Conservation (phyloP, 2,888 invertebrate genomes). For the Odontomyia ornata region DNA sequence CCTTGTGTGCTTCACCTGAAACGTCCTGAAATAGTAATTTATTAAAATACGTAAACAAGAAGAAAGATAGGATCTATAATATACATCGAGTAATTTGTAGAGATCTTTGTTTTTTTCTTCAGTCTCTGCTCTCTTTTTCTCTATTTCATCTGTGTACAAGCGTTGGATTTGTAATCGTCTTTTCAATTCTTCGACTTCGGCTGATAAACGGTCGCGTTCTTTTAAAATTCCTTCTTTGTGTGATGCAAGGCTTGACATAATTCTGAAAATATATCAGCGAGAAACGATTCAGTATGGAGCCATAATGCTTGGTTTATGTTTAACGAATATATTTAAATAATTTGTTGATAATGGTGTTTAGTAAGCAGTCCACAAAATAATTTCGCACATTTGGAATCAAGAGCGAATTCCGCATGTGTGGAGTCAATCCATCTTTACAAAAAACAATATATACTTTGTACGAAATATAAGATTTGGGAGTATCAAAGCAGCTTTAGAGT, state of each 20-base stretch:
- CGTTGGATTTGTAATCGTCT: constrained; percentile 61
- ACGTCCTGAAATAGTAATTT: constrained; percentile 62
- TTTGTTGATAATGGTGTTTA: too few relatives aligned
- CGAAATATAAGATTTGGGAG: too few relatives aligned
- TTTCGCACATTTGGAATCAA: too few relatives aligned
- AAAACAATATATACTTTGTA: too few relatives aligned
- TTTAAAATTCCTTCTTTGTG: constrained; percentile 56
- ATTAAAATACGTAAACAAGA: constrained; percentile 9
- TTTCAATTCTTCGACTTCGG: constrained; percentile 61
- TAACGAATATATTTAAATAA: too few relatives aligned
- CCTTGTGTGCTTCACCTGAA: constrained; percentile 60
- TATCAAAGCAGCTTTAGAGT: too few relatives aligned
- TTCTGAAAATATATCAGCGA: constrained; percentile 9
- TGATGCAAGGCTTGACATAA: constrained; percentile 50
- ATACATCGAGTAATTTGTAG: constrained; percentile 60
- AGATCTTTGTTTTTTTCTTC: constrained; percentile 62
- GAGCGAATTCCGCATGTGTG: too few relatives aligned
- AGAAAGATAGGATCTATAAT: constrained; percentile 27
- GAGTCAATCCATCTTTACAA: too few relatives aligned
- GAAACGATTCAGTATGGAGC: background rate
- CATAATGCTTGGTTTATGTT: too few relatives aligned
- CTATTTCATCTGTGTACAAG: constrained; percentile 60
- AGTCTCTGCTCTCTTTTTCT: constrained; percentile 57
- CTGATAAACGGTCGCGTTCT: constrained; percentile 58
- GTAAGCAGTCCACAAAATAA: too few relatives aligned